Evolutionary conservation across 2,797 vertebrate genomes (phyloP).

Genomic region (Trachurus trachurus): DNA sequence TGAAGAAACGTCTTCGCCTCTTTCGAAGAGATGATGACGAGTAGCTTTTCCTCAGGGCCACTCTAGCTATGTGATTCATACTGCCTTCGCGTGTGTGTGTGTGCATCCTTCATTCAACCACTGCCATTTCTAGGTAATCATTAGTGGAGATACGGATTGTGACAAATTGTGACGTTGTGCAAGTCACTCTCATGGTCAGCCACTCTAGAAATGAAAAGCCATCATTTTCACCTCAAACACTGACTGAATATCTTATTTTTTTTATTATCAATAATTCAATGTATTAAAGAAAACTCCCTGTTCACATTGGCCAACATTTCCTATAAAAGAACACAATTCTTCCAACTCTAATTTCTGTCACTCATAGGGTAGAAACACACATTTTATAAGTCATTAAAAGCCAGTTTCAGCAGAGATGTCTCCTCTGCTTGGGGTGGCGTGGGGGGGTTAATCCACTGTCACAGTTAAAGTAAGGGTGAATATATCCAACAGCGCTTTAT

Average conservation of each 20-base stretch:
- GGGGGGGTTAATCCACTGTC: slow-evolving; percentile 22
- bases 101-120: slow-evolving; percentile 1
- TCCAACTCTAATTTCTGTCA: background rate
- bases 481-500: slow-evolving; percentile 7
- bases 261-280: too few species aligned
- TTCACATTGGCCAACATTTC: background rate
- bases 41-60: slow-evolving; percentile 14
- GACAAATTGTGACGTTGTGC: slow-evolving; percentile 12
- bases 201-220: slow-evolving; percentile 24
- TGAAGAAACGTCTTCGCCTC: slow-evolving; percentile 27
- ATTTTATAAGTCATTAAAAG: slow-evolving; percentile 5
- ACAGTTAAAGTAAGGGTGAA: slow-evolving; percentile 19
- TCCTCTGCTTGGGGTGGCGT: background rate
- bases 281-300: background rate
- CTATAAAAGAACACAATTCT: background rate
- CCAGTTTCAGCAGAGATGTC: slow-evolving; percentile 5
- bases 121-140: slow-evolving; percentile 29
- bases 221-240: background rate
- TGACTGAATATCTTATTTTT: background rate
- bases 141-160: slow-evolving; percentile 21
- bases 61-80: slow-evolving; percentile 40
- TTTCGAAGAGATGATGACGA: slow-evolving; percentile 26
- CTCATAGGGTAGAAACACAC: background rate
- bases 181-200: slow-evolving; percentile 11
- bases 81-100: background rate